phyloP scores from a whole-genome alignment of 35 echinoderm and acorn worm genomes.

The Patiria miniata region DNA sequence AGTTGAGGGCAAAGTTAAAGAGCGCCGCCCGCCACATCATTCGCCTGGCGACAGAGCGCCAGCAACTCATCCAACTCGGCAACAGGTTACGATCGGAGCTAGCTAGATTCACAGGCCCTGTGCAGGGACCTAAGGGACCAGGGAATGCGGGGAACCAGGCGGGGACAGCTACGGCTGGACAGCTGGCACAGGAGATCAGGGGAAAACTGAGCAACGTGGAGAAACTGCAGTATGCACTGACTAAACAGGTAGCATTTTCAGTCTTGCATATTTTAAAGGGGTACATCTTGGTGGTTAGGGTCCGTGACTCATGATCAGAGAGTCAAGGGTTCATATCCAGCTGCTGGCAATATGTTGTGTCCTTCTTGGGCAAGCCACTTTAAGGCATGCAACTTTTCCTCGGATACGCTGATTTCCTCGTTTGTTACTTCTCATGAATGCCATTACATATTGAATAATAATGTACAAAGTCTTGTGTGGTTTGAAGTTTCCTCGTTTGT shows the following conservation, averaged over 20 bases:
- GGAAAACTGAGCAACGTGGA: conserved; percentile 78
- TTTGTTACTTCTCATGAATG: too few species aligned
- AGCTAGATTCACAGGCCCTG: conserved; percentile 44
- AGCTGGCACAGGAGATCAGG: conserved; percentile 52
- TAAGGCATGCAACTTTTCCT: too few species aligned
- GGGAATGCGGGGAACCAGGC: neutral
- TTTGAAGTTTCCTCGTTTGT: too few species aligned
- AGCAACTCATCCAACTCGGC: conserved; percentile 89
- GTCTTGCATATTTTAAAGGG: too few species aligned
- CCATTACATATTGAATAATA: too few species aligned
- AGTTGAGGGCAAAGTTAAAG: conserved; percentile 86
- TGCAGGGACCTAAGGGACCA: neutral
- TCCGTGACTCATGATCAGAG: too few species aligned
- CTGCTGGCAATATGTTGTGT: too few species aligned
- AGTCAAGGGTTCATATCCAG: too few species aligned
- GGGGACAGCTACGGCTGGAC: conserved; percentile 35
- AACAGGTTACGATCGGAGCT: conserved; percentile 87
- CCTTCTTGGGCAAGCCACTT: too few species aligned
- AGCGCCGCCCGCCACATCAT: conserved; percentile 83
- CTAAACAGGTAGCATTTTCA: conserved; percentile 63
- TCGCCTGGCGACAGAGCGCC: conserved; percentile 73
- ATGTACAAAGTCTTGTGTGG: too few species aligned
- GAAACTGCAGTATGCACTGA: conserved; percentile 87
- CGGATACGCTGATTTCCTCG: too few species aligned
- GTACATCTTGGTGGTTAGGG: too few species aligned